Conservation (phyloP, 1,140 invertebrate genomes). For the Cryptotermes secundus region DNA sequence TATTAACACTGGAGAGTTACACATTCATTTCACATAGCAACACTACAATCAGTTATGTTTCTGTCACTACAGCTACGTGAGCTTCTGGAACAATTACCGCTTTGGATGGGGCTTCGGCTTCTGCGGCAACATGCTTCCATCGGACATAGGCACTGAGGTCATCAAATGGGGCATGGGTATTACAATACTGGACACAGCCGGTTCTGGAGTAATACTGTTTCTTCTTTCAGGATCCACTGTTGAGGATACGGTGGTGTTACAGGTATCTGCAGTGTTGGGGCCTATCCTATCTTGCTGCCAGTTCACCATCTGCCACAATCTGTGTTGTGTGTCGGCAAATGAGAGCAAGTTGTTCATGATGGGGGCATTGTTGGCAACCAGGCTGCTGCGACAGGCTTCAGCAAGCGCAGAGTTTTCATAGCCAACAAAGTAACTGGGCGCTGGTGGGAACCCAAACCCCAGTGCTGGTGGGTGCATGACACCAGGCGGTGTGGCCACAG, state of each 20-base stretch:
- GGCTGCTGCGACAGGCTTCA: slow-evolving; percentile 7
- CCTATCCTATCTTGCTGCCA: slow-evolving; percentile 37
- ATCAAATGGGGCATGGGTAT: not conserved
- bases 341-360: slow-evolving; percentile 46
- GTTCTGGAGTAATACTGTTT: not conserved
- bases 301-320: slow-evolving; percentile 49
- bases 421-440: not conserved
- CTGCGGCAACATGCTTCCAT: not conserved
- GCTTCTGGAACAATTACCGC: not conserved
- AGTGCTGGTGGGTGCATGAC: not conserved
- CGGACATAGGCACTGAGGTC: slow-evolving; percentile 40
- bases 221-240: too few relatives aligned
- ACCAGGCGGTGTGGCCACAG: not conserved
- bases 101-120: slow-evolving; percentile 13
- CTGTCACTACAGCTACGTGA: too few relatives aligned
- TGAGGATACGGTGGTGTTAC: not conserved
- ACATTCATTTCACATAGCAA: too few relatives aligned
- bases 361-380: slow-evolving; percentile 43
- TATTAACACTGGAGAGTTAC: too few relatives aligned
- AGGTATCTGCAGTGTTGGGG: slow-evolving; percentile 15
- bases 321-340: slow-evolving; percentile 51
- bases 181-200: not conserved
- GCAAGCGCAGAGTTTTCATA: not conserved
- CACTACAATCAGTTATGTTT: too few relatives aligned
- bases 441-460: slow-evolving; percentile 25